Evolutionary conservation across 2,113 vertebrate species (phyloP).

Genomic region (Axis porcinus): DNA sequence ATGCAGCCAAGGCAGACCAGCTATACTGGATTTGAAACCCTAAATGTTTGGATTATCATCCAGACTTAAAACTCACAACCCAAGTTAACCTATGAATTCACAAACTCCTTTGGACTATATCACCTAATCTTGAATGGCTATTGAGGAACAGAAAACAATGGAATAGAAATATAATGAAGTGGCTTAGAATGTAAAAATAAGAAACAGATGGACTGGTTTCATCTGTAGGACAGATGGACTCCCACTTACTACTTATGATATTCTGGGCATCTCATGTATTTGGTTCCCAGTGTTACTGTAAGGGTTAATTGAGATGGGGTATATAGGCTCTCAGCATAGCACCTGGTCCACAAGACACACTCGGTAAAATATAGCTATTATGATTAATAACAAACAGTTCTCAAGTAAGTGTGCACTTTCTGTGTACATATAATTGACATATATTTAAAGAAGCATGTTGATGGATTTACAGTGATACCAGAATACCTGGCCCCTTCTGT

Average conservation of each 20-base stretch:
- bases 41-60: neutral
- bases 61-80: neutral
- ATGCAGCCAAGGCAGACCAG: neutral
- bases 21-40: neutral
- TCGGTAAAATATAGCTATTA: neutral
- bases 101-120: neutral
- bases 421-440: neutral
- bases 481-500: neutral
- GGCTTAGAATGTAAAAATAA: neutral
- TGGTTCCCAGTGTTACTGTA: neutral
- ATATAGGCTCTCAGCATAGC: neutral
- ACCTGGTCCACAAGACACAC: neutral
- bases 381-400: slow-evolving; percentile 36
- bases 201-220: neutral
- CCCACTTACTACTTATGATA: neutral
- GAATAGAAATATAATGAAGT: neutral
- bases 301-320: neutral
- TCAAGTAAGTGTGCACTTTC: neutral
- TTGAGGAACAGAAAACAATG: neutral
- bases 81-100: neutral
- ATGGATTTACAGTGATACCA: neutral
- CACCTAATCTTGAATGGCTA: neutral
- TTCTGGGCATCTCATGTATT: neutral
- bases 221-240: neutral
- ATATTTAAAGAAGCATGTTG: slow-evolving; percentile 32